Percentiles rank a stretch among this genome's conserved stretches.
These are phyloP conservation scores for Sinodicranocentrus sp. DNA, from an alignment of 2,888 invertebrate species.

Conservation along the genomic window DNA sequence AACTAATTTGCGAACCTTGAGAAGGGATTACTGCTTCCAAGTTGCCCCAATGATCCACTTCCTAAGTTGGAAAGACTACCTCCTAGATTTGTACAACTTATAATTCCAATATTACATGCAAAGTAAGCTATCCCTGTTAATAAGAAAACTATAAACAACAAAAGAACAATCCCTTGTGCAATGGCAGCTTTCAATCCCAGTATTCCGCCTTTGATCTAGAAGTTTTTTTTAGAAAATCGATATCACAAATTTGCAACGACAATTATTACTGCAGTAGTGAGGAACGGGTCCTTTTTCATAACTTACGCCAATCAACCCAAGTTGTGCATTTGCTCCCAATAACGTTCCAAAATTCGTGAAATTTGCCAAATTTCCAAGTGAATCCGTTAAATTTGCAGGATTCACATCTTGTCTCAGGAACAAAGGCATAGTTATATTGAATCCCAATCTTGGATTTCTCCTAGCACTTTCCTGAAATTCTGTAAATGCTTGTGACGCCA, in stretches of 20 bases:
- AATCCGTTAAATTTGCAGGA: not conserved
- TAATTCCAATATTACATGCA: slow-evolving; percentile 65
- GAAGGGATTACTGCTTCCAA: slow-evolving; percentile 35
- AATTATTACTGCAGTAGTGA: too few species aligned
- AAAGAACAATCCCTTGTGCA: slow-evolving; percentile 3
- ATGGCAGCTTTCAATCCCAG: slow-evolving; percentile 45
- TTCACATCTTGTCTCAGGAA: not conserved
- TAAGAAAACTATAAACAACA: slow-evolving; percentile 60
- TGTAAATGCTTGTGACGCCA: slow-evolving; percentile 49
- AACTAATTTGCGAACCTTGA: slow-evolving; percentile 24
- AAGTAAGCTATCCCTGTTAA: slow-evolving; percentile 68
- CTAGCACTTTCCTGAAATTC: slow-evolving; percentile 59
- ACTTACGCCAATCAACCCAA: slow-evolving; percentile 52
- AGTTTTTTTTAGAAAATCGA: too few species aligned
- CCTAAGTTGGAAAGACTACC: slow-evolving; percentile 35
- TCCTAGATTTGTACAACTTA: slow-evolving; percentile 54
- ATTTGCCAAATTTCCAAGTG: not conserved
- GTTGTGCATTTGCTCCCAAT: slow-evolving; percentile 18
- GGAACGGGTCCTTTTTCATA: not conserved
- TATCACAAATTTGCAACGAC: too few species aligned
- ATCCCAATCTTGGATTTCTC: slow-evolving; percentile 64
- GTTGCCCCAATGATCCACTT: slow-evolving; percentile 25
- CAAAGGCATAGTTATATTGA: slow-evolving; percentile 56
- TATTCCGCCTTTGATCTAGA: slow-evolving; percentile 46
- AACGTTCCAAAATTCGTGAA: not conserved